Evolutionary conservation across 2,888 invertebrate genomes (phyloP).

Genomic region (Agonopterix arenella): DNA sequence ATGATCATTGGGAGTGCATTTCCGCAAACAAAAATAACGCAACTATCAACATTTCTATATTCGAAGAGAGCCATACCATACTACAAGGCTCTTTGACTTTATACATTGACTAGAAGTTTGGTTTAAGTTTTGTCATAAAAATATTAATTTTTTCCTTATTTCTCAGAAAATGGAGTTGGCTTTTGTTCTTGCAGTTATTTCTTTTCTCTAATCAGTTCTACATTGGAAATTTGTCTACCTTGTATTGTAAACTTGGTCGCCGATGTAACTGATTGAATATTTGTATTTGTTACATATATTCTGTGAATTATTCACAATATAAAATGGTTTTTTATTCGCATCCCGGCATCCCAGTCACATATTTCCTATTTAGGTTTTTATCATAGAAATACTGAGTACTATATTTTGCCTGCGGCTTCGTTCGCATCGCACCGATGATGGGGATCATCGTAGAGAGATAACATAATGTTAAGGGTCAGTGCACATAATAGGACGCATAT

Average conservation of each 20-base stretch:
- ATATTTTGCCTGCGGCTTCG: too few species aligned
- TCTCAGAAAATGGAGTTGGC: slow-evolving; percentile 60
- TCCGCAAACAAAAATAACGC: slow-evolving; percentile 71
- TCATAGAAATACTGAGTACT: too few species aligned
- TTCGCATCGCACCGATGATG: too few species aligned
- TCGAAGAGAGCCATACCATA: slow-evolving; percentile 38
- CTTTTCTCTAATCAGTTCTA: slow-evolving; percentile 44
- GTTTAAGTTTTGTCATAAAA: slow-evolving; percentile 56
- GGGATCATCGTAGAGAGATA: too few species aligned
- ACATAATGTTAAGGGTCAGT: too few species aligned
- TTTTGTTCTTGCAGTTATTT: slow-evolving; percentile 64
- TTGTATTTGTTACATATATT: slow-evolving; percentile 69
- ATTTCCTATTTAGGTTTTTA: too few species aligned
- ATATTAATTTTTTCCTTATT: slow-evolving; percentile 39
- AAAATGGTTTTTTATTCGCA: slow-evolving; percentile 42
- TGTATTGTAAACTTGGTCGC: slow-evolving; percentile 68
- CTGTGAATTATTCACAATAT: slow-evolving; percentile 60
- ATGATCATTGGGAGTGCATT: slow-evolving; percentile 50
- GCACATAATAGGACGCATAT: too few species aligned
- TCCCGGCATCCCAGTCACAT: neutral
- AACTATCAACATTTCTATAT: slow-evolving; percentile 70
- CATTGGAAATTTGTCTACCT: slow-evolving; percentile 53
- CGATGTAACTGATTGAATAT: slow-evolving; percentile 55
- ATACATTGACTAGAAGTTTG: slow-evolving; percentile 66
- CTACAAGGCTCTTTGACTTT: slow-evolving; percentile 57